These are phyloP conservation scores for Liasis olivaceus DNA, from an alignment of 2,797 vertebrate genomes.

Conservation along the genomic window DNA sequence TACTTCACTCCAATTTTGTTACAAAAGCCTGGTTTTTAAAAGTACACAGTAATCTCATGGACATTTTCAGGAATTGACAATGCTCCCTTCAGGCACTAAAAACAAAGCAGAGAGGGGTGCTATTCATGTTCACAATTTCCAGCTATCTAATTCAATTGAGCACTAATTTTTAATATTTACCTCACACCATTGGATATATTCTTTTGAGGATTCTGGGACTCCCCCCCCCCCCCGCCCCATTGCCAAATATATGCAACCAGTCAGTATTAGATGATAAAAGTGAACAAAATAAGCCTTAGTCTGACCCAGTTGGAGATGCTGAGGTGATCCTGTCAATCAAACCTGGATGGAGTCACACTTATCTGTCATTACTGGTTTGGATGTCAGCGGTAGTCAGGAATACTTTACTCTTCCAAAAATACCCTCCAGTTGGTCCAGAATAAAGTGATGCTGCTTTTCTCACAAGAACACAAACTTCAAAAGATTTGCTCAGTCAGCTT, in stretches of 20 bases:
- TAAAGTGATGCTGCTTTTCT: background rate
- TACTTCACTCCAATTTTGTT: background rate
- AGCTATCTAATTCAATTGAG: background rate
- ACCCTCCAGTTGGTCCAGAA: background rate
- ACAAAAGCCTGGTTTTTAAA: background rate
- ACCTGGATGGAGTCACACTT: background rate
- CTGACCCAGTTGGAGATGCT: background rate
- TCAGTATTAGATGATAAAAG: background rate
- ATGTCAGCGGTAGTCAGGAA: background rate
- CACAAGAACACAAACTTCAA: background rate
- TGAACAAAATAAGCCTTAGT: background rate
- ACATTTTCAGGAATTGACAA: background rate
- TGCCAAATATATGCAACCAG: background rate
- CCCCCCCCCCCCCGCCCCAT: background rate
- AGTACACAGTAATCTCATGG: background rate
- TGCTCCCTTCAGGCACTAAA: background rate
- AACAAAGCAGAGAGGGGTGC: background rate
- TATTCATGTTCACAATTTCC: background rate
- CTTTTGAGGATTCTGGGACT: background rate
- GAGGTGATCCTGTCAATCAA: background rate
- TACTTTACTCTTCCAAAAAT: background rate
- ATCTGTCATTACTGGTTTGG: background rate
- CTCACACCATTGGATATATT: background rate
- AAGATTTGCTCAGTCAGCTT: background rate
- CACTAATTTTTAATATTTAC: background rate